These are phyloP conservation scores for Branchellion lobata DNA, from an alignment of 2,888 invertebrate species.

Conservation along the genomic window DNA sequence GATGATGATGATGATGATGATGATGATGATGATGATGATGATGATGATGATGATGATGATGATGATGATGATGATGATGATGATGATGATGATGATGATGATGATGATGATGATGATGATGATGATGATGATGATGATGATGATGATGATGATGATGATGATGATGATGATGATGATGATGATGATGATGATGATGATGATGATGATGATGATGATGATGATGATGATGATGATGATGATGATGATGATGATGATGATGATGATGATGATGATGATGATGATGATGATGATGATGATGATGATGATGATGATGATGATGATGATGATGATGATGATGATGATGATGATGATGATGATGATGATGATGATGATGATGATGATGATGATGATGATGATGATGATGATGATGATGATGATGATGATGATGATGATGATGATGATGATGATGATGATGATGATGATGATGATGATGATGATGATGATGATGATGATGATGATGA, in stretches of 20 bases:
- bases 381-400: background rate
- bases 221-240: background rate
- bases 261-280: slow-evolving; percentile 1
- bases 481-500: slow-evolving; percentile 3
- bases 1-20: slow-evolving; percentile 1
- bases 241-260: background rate
- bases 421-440: background rate
- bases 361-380: slow-evolving; percentile 1
- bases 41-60: background rate
- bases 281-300: background rate
- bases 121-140: slow-evolving; percentile 3
- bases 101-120: background rate
- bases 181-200: slow-evolving; percentile 1
- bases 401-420: background rate
- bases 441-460: slow-evolving; percentile 1
- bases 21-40: background rate
- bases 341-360: background rate
- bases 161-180: background rate
- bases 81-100: slow-evolving; percentile 1
- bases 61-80: background rate
- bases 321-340: background rate
- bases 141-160: background rate
- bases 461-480: background rate
- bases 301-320: slow-evolving; percentile 3
- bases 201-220: background rate